Evolutionary conservation across 35 echinoderm and acorn worm genomes (phyloP).

Genomic region (Lytechinus pictus): DNA sequence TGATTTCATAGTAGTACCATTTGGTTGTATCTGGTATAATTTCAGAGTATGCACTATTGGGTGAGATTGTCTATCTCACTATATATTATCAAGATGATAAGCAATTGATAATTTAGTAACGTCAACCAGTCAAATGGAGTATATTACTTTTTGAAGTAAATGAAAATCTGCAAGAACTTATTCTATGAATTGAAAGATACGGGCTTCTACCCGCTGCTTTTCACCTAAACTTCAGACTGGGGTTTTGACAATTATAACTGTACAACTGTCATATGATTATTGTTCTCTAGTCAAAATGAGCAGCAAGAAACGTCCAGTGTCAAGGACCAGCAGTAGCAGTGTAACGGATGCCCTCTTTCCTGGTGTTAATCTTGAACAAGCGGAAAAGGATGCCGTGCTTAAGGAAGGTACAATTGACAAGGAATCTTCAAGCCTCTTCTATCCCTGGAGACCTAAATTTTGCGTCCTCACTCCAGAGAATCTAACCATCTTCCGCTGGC

Average conservation of each 20-base stretch:
- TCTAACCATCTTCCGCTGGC: conserved; percentile 72
- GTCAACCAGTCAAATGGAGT: background rate
- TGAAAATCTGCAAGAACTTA: background rate
- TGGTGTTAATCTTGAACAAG: conserved; percentile 33
- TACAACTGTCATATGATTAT: background rate
- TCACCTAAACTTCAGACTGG: background rate
- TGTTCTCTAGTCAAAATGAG: background rate
- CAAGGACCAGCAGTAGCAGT: conserved; percentile 29
- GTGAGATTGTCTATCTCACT: background rate
- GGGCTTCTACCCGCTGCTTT: background rate
- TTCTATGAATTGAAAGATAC: background rate
- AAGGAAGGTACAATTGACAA: conserved; percentile 84
- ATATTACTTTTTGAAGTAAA: background rate
- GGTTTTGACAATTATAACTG: background rate
- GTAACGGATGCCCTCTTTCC: conserved; percentile 28
- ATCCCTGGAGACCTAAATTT: conserved; percentile 78
- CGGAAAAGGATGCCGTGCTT: conserved; percentile 58
- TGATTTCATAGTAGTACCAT: background rate
- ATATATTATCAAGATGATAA: background rate
- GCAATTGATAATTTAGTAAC: background rate
- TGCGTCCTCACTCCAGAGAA: conserved; percentile 76
- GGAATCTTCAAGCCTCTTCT: conserved; percentile 76
- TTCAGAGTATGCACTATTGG: background rate
- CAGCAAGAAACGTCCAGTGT: conserved; percentile 26
- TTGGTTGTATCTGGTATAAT: background rate